phyloP scores from a whole-genome alignment of 2,888 invertebrate species.

The Platycheirus albimanus region DNA sequence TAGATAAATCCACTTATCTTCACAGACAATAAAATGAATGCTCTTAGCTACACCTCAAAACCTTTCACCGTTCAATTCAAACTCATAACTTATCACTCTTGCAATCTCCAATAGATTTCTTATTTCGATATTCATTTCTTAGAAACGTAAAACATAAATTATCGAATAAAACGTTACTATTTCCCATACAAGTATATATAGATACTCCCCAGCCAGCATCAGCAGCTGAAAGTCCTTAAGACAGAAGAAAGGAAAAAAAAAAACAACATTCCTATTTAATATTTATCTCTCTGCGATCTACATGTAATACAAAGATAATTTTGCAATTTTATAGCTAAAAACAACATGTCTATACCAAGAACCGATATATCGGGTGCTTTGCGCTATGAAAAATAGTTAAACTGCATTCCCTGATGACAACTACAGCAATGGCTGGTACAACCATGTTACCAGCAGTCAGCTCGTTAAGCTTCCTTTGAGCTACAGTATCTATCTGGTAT shows the following conservation, averaged over 20 bases:
- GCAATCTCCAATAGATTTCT: conserved; percentile 1
- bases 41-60: neutral
- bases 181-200: too few relatives aligned
- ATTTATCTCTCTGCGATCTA: conserved; percentile 33
- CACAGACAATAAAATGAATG: too few relatives aligned
- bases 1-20: too few relatives aligned
- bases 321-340: conserved; percentile 61
- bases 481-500: neutral
- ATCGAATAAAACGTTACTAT: neutral
- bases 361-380: conserved; percentile 24
- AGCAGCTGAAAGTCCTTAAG: neutral
- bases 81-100: neutral
- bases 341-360: conserved; percentile 48
- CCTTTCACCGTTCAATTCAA: conserved; percentile 5
- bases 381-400: conserved; percentile 33
- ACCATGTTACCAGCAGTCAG: conserved; percentile 43
- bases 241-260: neutral
- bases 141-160: neutral
- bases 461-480: conserved; percentile 48
- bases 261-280: neutral
- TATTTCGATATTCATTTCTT: conserved; percentile 7
- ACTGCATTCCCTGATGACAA: conserved; percentile 56
- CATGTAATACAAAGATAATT: conserved; percentile 63
- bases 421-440: conserved; percentile 43
- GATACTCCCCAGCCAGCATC: neutral